A percentile compares a stretch with the other conserved stretches of the same genome.
These are phyloP conservation scores for Chymomyza costata DNA, from an alignment of 1,140 invertebrate species.

Conservation along the genomic window DNA sequence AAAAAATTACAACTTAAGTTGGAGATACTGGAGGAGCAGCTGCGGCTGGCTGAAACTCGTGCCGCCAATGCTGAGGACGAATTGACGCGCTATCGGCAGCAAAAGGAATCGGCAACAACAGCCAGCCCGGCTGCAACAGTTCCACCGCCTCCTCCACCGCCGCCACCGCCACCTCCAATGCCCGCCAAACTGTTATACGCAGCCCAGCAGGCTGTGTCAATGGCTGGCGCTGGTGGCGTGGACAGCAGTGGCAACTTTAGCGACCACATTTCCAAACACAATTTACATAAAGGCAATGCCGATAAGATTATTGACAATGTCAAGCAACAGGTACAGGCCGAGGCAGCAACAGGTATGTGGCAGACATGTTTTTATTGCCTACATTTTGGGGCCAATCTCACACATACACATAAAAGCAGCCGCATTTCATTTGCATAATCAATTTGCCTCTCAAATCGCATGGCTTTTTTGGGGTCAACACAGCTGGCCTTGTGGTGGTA, in stretches of 20 bases:
- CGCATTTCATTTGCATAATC: too few species aligned
- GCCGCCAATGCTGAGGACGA: slow-evolving; percentile 66
- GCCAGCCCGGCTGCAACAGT: slow-evolving; percentile 14
- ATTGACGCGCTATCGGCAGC: slow-evolving; percentile 41
- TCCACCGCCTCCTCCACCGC: slow-evolving; percentile 27
- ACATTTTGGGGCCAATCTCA: too few species aligned
- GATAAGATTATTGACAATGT: slow-evolving; percentile 70
- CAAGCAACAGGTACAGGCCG: slow-evolving; percentile 68
- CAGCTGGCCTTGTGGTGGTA: too few species aligned
- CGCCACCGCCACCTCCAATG: slow-evolving; percentile 40
- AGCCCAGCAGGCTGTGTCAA: neutral
- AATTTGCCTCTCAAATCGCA: too few species aligned
- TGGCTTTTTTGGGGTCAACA: too few species aligned
- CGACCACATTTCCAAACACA: slow-evolving; percentile 56
- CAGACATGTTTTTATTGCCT: neutral
- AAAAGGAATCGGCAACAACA: slow-evolving; percentile 18
- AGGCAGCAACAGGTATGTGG: slow-evolving; percentile 71
- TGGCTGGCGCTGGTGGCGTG: neutral
- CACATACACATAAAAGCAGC: too few species aligned
- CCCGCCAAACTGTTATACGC: slow-evolving; percentile 14
- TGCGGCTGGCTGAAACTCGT: slow-evolving; percentile 49
- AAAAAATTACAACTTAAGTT: slow-evolving; percentile 74
- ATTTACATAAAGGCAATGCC: slow-evolving; percentile 41
- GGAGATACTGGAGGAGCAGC: slow-evolving; percentile 71
- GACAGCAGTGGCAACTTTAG: slow-evolving; percentile 36